Conservation (phyloP, 64 coral and sea anemone species). For the Porites australiensis region DNA sequence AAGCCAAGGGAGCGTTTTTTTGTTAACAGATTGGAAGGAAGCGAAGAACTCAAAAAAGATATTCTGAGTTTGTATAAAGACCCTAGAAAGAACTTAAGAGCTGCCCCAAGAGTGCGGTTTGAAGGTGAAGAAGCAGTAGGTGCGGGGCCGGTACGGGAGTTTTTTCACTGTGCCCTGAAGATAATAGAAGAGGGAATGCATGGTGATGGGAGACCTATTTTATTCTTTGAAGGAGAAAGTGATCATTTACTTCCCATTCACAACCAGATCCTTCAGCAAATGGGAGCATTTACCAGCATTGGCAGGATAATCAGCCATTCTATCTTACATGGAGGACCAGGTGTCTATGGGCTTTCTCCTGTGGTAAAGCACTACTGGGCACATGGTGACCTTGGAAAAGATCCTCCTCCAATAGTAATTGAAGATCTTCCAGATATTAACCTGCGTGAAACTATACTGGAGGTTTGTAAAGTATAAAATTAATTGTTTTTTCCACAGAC, state of each 20-base stretch:
- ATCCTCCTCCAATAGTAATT: conserved; percentile 26
- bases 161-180: background rate
- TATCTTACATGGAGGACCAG: conserved; percentile 43
- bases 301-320: conserved; percentile 27
- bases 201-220: conserved; percentile 5
- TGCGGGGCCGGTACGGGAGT: background rate
- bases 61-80: conserved; percentile 31
- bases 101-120: background rate
- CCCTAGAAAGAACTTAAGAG: conserved; percentile 24
- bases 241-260: conserved; percentile 27
- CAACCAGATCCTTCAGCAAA: conserved; percentile 35
- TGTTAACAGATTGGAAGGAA: conserved; percentile 25
- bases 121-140: conserved; percentile 32
- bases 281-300: conserved; percentile 16
- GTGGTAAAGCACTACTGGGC: conserved; percentile 23
- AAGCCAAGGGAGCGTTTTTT: background rate
- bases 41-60: conserved; percentile 35
- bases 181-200: conserved; percentile 20
- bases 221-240: conserved; percentile 37
- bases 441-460: conserved; percentile 25
- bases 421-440: conserved; percentile 45
- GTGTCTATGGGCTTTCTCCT: background rate
- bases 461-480: conserved; percentile 26
- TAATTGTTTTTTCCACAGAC: no score
- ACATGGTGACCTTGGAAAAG: background rate